Percentiles rank a stretch among this genome's conserved stretches.
Conservation (phyloP, 2,113 vertebrate species). For the Chroicocephalus ridibundus region DNA sequence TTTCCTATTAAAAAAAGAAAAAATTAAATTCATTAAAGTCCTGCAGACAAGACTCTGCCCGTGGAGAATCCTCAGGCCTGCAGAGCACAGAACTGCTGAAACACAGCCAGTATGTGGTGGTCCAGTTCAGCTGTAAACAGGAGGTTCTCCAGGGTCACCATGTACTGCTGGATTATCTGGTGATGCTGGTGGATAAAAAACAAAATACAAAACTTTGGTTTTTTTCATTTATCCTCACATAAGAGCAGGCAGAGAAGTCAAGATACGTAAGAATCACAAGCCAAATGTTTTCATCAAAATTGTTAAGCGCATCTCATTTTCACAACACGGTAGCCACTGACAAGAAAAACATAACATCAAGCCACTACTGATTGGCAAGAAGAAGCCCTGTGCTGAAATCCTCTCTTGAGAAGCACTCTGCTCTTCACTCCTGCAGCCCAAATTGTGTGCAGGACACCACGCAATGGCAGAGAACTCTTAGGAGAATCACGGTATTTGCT, state of each 20-base stretch:
- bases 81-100: conserved; percentile 97
- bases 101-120: conserved; percentile 94
- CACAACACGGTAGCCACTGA: not conserved
- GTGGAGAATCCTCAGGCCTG: conserved; percentile 79
- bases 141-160: conserved; percentile 97
- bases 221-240: not conserved
- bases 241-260: not conserved
- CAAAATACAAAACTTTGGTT: not conserved
- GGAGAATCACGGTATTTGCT: not conserved
- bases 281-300: not conserved
- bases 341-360: not conserved
- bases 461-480: not conserved
- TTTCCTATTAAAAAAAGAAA: conserved; percentile 6
- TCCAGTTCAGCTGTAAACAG: conserved; percentile 97
- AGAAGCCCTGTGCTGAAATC: not conserved
- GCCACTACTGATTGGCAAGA: not conserved
- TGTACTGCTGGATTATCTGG: conserved; percentile 97
- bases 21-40: conserved; percentile 11
- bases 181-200: conserved; percentile 82
- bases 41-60: conserved; percentile 11
- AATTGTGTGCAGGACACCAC: not conserved
- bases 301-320: not conserved
- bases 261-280: not conserved
- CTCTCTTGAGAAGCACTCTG: not conserved
- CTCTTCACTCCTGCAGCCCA: not conserved